A percentile compares a stretch with the other conserved stretches of the same genome.
phyloP scores from a whole-genome alignment of 1,140 invertebrate genomes.

The Philopotamus ludificatus region DNA sequence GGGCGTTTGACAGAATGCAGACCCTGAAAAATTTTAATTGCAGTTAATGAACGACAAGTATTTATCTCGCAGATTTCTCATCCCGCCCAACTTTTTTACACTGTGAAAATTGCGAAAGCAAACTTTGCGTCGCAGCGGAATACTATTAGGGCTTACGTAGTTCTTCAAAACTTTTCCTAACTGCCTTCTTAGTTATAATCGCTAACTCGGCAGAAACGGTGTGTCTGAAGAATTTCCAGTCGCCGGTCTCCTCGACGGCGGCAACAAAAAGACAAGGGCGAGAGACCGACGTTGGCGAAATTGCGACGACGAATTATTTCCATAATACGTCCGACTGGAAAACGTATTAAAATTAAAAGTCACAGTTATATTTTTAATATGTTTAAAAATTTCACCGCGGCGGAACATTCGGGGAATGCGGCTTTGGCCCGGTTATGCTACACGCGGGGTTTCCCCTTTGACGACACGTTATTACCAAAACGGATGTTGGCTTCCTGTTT shows the following conservation, averaged over 20 bases:
- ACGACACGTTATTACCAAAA: too few species aligned
- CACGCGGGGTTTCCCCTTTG: too few species aligned
- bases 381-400: too few species aligned
- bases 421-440: too few species aligned
- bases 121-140: slow-evolving; percentile 30
- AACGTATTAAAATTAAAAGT: too few species aligned
- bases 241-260: slow-evolving; percentile 17
- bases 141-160: slow-evolving; percentile 40
- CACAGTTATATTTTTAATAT: too few species aligned
- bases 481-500: too few species aligned
- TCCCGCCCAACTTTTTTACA: slow-evolving; percentile 20
- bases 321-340: too few species aligned
- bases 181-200: slow-evolving; percentile 39
- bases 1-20: too few species aligned
- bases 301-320: slow-evolving; percentile 14
- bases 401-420: too few species aligned
- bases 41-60: neutral
- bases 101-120: slow-evolving; percentile 34
- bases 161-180: slow-evolving; percentile 37
- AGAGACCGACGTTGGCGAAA: slow-evolving; percentile 2
- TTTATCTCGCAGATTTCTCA: slow-evolving; percentile 15
- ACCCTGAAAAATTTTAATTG: slow-evolving; percentile 14
- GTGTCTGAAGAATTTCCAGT: slow-evolving; percentile 28
- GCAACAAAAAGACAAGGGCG: slow-evolving; percentile 8
- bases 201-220: slow-evolving; percentile 36